Percentiles rank a stretch among this genome's conserved stretches.
These are phyloP conservation scores for Thera obeliscata DNA, from an alignment of 2,888 invertebrate genomes.

Conservation along the genomic window DNA sequence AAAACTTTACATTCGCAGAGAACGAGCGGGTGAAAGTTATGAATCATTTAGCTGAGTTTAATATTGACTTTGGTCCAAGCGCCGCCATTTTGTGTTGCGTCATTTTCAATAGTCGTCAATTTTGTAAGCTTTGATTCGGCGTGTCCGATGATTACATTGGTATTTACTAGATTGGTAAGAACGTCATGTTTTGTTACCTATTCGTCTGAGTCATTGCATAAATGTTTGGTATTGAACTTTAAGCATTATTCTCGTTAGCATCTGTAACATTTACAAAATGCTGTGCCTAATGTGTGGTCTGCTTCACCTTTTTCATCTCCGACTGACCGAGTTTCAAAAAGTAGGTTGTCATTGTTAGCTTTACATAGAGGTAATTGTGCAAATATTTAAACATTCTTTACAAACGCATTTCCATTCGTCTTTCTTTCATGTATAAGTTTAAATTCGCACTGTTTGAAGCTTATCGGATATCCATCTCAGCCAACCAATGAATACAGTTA, in stretches of 20 bases:
- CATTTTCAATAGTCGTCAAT: constrained; percentile 46
- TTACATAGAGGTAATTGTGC: constrained; percentile 13
- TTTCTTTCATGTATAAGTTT: background rate
- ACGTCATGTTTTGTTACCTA: constrained; percentile 13
- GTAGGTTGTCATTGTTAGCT: constrained; percentile 26
- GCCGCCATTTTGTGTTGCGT: constrained; percentile 50
- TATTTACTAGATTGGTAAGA: constrained; percentile 31
- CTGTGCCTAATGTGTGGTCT: constrained; percentile 3
- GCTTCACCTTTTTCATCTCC: constrained; percentile 4
- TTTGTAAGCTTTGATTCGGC: constrained; percentile 37
- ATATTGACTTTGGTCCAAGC: constrained; percentile 55
- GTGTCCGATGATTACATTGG: constrained; percentile 34
- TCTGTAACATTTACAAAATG: constrained; percentile 31
- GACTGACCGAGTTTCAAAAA: constrained; percentile 29
- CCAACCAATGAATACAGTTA: constrained; percentile 1
- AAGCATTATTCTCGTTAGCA: constrained; percentile 26
- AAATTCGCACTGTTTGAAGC: background rate
- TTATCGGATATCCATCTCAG: background rate
- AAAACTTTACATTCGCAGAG: constrained; percentile 65
- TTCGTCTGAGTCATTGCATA: constrained; percentile 13
- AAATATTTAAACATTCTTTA: constrained; percentile 2
- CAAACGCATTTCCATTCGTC: background rate
- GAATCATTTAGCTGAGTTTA: constrained; percentile 55
- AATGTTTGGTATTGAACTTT: constrained; percentile 34
- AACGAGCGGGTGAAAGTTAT: constrained; percentile 55